Conservation (phyloP, 2,113 vertebrate genomes). For the Chauna torquata region DNA sequence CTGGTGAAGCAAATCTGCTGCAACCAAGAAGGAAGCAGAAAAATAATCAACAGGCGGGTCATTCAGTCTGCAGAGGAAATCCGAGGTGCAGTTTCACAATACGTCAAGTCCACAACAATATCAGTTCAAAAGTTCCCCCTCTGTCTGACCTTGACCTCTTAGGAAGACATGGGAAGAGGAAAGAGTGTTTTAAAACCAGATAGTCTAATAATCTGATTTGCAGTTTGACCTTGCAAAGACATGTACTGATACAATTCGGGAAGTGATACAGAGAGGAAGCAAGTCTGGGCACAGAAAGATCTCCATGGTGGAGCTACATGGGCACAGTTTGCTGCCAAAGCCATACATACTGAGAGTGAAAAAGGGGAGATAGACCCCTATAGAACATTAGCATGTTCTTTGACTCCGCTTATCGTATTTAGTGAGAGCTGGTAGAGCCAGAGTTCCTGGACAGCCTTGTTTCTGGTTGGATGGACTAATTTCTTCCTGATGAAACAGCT, state of each 20-base stretch:
- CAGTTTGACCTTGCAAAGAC: background rate
- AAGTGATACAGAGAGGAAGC: background rate
- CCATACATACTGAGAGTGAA: background rate
- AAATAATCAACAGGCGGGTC: background rate
- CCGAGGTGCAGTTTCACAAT: constrained; percentile 50
- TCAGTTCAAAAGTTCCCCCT: constrained; percentile 29
- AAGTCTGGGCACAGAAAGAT: background rate
- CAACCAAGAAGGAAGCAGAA: constrained; percentile 53
- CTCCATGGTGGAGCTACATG: background rate
- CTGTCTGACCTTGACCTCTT: constrained; percentile 32
- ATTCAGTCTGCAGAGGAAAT: background rate
- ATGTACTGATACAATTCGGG: background rate
- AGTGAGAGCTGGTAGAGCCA: background rate
- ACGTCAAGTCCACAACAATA: background rate
- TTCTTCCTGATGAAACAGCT: background rate
- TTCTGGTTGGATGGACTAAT: background rate
- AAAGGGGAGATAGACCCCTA: background rate
- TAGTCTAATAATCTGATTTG: background rate
- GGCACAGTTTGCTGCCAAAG: background rate
- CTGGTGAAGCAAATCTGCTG: constrained; percentile 14
- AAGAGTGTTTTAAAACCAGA: constrained; percentile 8
- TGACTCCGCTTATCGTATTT: background rate
- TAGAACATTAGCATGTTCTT: background rate
- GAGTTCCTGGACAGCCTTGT: background rate
- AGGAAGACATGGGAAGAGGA: constrained; percentile 20